Percentiles rank a stretch among this genome's conserved stretches.
Conservation (phyloP, 2,888 invertebrate species). For the Campopleginae sp. region DNA sequence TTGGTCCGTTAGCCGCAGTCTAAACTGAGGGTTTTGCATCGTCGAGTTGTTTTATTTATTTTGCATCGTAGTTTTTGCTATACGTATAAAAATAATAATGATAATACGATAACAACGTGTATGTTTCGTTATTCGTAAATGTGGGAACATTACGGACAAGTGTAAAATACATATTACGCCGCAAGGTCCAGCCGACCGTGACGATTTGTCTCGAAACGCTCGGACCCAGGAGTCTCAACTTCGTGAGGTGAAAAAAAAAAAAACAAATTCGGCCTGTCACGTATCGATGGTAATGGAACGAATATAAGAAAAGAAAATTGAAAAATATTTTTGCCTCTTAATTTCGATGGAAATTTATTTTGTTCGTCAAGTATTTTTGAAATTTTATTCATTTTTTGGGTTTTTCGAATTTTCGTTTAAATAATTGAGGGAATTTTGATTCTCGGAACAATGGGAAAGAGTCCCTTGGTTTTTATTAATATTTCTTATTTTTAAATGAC, state of each 20-base stretch:
- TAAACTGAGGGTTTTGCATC: constrained; percentile 52
- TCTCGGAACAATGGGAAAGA: no score
- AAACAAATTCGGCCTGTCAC: not conserved
- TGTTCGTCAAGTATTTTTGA: no score
- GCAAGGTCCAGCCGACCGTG: constrained; percentile 74
- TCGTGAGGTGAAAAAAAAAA: constrained; percentile 5
- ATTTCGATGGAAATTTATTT: not conserved
- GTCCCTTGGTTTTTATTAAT: not conserved
- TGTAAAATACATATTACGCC: constrained; percentile 56
- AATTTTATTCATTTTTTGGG: not conserved
- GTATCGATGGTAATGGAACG: not conserved
- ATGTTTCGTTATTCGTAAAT: not conserved
- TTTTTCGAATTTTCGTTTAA: not conserved
- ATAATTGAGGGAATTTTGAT: not conserved
- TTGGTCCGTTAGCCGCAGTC: constrained; percentile 21
- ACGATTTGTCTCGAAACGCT: constrained; percentile 67
- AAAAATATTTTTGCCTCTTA: not conserved
- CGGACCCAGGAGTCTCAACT: constrained; percentile 21
- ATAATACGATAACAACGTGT: constrained; percentile 13
- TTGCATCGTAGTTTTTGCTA: not conserved
- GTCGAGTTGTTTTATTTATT: constrained; percentile 44
- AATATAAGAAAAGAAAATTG: not conserved
- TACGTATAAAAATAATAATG: not conserved
- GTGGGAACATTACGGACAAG: constrained; percentile 3
- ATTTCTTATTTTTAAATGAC: not conserved